Percentiles rank a stretch among this genome's conserved stretches.
phyloP scores from a whole-genome alignment of 2,888 invertebrate genomes.

The Hirtodrosophila trivittata region DNA sequence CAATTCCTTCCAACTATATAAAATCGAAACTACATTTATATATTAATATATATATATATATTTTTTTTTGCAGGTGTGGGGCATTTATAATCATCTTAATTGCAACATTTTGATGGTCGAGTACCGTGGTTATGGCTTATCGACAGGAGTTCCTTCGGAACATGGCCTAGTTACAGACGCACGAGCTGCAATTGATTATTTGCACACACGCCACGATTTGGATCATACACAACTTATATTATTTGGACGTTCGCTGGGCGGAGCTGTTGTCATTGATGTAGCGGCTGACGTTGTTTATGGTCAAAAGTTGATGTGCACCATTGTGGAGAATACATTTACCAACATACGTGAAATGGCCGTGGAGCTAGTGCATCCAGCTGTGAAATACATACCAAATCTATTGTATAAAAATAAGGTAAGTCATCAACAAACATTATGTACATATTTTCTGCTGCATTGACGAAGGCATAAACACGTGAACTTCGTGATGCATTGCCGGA shows the following conservation, averaged over 20 bases:
- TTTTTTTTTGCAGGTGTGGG: slow-evolving; percentile 85
- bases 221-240: slow-evolving; percentile 93
- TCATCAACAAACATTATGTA: too few relatives aligned
- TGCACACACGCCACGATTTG: slow-evolving; percentile 91
- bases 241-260: slow-evolving; percentile 94
- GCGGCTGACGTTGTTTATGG: slow-evolving; percentile 90
- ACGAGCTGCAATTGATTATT: slow-evolving; percentile 93
- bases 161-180: slow-evolving; percentile 94
- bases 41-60: not conserved
- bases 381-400: slow-evolving; percentile 92
- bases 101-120: slow-evolving; percentile 97
- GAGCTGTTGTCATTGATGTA: slow-evolving; percentile 95
- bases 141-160: slow-evolving; percentile 94
- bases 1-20: not conserved
- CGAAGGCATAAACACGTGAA: too few relatives aligned
- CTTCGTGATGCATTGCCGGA: too few relatives aligned
- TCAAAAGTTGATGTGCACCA: slow-evolving; percentile 92
- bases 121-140: slow-evolving; percentile 96
- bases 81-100: slow-evolving; percentile 91
- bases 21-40: too few relatives aligned
- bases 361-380: slow-evolving; percentile 86
- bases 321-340: slow-evolving; percentile 98
- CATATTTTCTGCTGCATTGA: too few relatives aligned
- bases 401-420: slow-evolving; percentile 96
- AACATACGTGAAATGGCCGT: slow-evolving; percentile 96